Evolutionary conservation across 2,113 vertebrate genomes (phyloP).

Genomic region (Brachirus orientalis): DNA sequence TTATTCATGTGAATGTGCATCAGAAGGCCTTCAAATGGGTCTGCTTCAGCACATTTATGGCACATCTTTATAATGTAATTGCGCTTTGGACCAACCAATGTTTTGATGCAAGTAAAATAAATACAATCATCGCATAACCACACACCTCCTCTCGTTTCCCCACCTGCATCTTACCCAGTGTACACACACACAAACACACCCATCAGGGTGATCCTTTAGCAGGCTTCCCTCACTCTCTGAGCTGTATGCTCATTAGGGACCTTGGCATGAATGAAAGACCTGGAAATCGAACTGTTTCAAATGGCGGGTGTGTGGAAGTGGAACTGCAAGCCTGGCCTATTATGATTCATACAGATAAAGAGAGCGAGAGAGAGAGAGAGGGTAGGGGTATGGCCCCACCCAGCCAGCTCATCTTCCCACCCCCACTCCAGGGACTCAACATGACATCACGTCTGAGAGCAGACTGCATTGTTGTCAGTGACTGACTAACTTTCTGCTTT

Average conservation of each 20-base stretch:
- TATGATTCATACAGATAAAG: conserved; percentile 71
- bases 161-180: conserved; percentile 23
- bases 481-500: conserved; percentile 57
- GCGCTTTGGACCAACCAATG: not conserved
- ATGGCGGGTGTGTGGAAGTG: conserved; percentile 75
- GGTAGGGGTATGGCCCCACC: conserved; percentile 71
- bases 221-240: conserved; percentile 67
- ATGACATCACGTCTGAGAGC: conserved; percentile 76
- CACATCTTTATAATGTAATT: not conserved
- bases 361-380: conserved; percentile 48
- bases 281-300: conserved; percentile 79
- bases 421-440: conserved; percentile 70
- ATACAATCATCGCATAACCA: not conserved
- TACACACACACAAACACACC: conserved; percentile 22
- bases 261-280: conserved; percentile 75
- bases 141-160: conserved; percentile 26
- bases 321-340: conserved; percentile 74
- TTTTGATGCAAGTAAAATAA: not conserved
- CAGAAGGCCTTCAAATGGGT: not conserved
- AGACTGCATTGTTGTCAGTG: conserved; percentile 73
- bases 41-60: not conserved
- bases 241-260: conserved; percentile 72
- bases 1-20: too few relatives aligned
- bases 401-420: conserved; percentile 55
- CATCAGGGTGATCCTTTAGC: conserved; percentile 74